phyloP scores from a whole-genome alignment of 2,888 invertebrate genomes.

The Athripsodes cinereus region DNA sequence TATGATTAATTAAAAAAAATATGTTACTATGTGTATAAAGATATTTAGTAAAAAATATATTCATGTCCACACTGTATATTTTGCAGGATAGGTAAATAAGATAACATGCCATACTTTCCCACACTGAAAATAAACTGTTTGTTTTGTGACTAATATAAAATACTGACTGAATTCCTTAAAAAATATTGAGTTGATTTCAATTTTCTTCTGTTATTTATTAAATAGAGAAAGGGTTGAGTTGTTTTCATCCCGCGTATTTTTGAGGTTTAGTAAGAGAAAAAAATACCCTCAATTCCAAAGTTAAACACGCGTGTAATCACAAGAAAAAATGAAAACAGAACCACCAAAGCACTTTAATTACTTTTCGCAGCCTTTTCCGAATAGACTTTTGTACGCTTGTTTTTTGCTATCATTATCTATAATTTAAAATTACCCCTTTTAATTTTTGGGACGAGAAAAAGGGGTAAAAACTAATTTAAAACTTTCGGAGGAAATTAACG shows the following conservation, averaged over 20 bases:
- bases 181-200: too few species aligned
- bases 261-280: not conserved
- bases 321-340: conserved; percentile 12
- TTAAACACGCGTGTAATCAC: conserved; percentile 20
- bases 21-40: too few species aligned
- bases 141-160: too few species aligned
- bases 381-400: conserved; percentile 13
- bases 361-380: conserved; percentile 10
- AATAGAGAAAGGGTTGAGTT: not conserved
- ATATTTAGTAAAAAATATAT: too few species aligned
- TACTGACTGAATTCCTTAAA: too few species aligned
- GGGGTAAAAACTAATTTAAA: conserved; percentile 29
- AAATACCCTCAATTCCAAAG: conserved; percentile 5
- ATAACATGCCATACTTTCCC: too few species aligned
- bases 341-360: conserved; percentile 22
- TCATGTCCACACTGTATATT: too few species aligned
- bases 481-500: conserved; percentile 27
- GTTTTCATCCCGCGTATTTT: not conserved
- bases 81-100: too few species aligned
- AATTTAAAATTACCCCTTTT: conserved; percentile 28
- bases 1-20: too few species aligned
- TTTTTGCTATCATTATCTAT: conserved; percentile 28
- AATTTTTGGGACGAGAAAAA: conserved; percentile 27
- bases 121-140: too few species aligned
- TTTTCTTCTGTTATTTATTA: too few species aligned